Conservation (phyloP, 2,888 invertebrate species). For the Tachina fera region DNA sequence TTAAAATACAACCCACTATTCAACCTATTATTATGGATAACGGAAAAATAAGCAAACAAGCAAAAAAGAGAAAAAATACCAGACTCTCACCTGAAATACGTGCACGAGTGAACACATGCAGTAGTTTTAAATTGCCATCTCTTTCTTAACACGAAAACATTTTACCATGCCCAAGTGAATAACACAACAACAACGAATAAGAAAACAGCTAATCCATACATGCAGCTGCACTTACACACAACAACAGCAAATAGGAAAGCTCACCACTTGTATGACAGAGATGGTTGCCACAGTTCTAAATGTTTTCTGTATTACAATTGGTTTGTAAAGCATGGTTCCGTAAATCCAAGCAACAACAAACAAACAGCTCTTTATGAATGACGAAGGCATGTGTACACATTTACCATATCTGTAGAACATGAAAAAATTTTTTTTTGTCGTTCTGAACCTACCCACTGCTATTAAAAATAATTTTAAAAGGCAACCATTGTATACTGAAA, state of each 20-base stretch:
- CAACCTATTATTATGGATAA: conserved; percentile 33
- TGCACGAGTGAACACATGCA: conserved; percentile 41
- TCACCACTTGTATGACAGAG: conserved; percentile 21
- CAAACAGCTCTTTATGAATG: not conserved
- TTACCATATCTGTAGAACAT: not conserved
- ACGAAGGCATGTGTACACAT: not conserved
- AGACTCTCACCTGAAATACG: conserved; percentile 8
- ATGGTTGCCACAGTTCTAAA: not conserved
- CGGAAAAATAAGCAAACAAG: not conserved
- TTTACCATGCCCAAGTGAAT: not conserved
- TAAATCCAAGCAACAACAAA: not conserved
- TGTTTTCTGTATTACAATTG: conserved; percentile 19
- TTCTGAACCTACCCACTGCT: conserved; percentile 1
- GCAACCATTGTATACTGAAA: not conserved
- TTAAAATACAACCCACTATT: conserved; percentile 45
- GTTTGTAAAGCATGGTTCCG: conserved; percentile 10
- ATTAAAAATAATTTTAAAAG: not conserved
- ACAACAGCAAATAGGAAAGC: not conserved
- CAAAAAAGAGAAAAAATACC: not conserved
- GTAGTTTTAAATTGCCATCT: conserved; percentile 5
- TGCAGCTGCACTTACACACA: not conserved
- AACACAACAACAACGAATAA: not conserved
- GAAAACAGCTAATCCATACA: not conserved
- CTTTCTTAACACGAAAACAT: not conserved
- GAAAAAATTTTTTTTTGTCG: not conserved